A percentile compares a stretch with the other conserved stretches of the same genome.
Conservation (phyloP, 2,797 vertebrate genomes). For the Falco biarmicus region DNA sequence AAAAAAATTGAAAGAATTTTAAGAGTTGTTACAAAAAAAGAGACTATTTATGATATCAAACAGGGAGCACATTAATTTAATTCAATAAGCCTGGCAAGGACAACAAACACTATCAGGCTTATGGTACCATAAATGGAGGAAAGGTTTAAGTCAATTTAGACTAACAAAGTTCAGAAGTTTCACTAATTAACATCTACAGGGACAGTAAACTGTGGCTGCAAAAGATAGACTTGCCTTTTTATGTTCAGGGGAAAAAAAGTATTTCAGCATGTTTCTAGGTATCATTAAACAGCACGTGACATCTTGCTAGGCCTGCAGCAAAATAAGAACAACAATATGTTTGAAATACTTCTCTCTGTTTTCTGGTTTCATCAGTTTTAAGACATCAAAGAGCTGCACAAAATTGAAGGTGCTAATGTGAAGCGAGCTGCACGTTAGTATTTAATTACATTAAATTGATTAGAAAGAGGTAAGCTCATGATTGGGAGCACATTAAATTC, state of each 20-base stretch:
- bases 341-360: not conserved
- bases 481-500: not conserved
- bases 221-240: not conserved
- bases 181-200: conserved; percentile 35
- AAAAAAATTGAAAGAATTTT: not conserved
- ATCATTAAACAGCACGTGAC: not conserved
- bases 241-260: not conserved
- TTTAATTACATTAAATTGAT: conserved; percentile 24
- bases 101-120: not conserved
- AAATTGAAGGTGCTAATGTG: not conserved
- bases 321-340: not conserved
- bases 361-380: not conserved
- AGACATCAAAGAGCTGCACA: not conserved
- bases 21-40: not conserved
- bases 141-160: conserved; percentile 40
- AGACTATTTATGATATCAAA: not conserved
- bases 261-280: not conserved
- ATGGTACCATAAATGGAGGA: not conserved
- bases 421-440: not conserved
- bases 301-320: not conserved
- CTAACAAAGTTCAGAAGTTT: not conserved
- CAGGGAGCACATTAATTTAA: not conserved
- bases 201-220: not conserved
- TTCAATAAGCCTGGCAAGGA: conserved; percentile 2
- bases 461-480: not conserved